Base-by-base conservation (phyloP, 1,140 invertebrate species). In the Drosophila sp. region DNA sequence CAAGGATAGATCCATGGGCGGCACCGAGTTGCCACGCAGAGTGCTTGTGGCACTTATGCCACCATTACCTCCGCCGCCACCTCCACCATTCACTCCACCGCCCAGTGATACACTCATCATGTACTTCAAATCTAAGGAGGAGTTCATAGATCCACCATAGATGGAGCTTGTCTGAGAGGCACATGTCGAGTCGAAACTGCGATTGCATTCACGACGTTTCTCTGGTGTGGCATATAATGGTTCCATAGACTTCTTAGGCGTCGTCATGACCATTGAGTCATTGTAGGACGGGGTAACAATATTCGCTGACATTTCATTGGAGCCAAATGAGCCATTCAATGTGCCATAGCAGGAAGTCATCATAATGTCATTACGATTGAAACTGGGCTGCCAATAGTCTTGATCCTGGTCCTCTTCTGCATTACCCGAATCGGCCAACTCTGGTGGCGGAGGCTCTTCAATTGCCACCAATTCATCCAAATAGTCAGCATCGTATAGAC, bases 291-390 rank as follows among this genome's bases (percentile, higher is more conserved):
- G 60, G 6, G 65, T 32, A 8, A 32, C 65, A 27, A 30, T 38
- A 3, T 6, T 50, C 7, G 79, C 47, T 0, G 70, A 74, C 23
- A 74, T 57, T 25, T 91, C 90, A 33, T 83, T 87, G 40, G 44
- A 50, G 8, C 79, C 85, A 58, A 91, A 74, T 1, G 90, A 90
- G 27, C 68, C 79, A 25, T 91, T 91, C 0, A 92, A 75, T 1
- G 89, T 77, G 47, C 91, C 91, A 56, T 92, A 92, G 38, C 91
- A 91, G 0, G 91, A 92, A n/a, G 89, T 92, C 70, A 90, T 92
- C 91, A 92, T 92, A 35, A 91, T 90, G 50, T 91, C 90, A 27
- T 83, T 90, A 11, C 82, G 72, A 55, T 83, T 90, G 35, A 76
- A 89, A 57, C 72, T 90, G 29, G 65, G 80, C 67, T 90, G 90